Percentiles rank a stretch among this genome's conserved stretches.
Evolutionary conservation across 2,113 vertebrate genomes (phyloP).

Genomic region (Labrus mixtus): DNA sequence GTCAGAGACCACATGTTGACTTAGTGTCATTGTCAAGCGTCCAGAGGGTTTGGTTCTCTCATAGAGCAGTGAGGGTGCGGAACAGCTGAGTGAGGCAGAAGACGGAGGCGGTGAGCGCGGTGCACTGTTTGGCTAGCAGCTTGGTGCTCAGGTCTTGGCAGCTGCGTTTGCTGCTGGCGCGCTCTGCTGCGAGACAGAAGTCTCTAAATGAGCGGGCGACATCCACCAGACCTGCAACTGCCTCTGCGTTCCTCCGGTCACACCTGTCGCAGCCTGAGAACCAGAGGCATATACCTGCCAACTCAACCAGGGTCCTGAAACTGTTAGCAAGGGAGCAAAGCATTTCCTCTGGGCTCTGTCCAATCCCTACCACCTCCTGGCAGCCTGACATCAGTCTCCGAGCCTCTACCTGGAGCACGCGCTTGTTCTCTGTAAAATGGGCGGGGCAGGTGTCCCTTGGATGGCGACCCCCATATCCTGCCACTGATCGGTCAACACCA

Average conservation of each 20-base stretch:
- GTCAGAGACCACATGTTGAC: conserved; percentile 11
- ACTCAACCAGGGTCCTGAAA: conserved; percentile 88
- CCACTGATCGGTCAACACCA: conserved; percentile 72
- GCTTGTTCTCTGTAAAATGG: conserved; percentile 89
- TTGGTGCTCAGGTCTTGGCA: conserved; percentile 88
- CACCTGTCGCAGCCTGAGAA: conserved; percentile 91
- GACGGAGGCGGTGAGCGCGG: conserved; percentile 89
- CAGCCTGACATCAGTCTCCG: conserved; percentile 89
- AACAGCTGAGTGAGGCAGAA: conserved; percentile 95
- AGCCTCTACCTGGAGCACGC: conserved; percentile 87
- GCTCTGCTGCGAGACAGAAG: conserved; percentile 89
- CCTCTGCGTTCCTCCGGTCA: conserved; percentile 85
- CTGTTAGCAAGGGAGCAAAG: conserved; percentile 84
- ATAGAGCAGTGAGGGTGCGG: conserved; percentile 86
- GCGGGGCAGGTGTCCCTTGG: conserved; percentile 85
- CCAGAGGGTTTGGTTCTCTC: conserved; percentile 59
- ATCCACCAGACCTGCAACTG: conserved; percentile 83
- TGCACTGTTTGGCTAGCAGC: conserved; percentile 90
- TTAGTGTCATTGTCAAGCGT: conserved; percentile 10
- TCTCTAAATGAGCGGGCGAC: conserved; percentile 90
- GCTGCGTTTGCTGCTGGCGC: conserved; percentile 84
- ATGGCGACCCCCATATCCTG: conserved; percentile 79
- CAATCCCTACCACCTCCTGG: conserved; percentile 88
- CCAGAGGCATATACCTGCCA: conserved; percentile 88
- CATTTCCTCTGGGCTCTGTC: conserved; percentile 87